phyloP scores from a whole-genome alignment of 2,797 vertebrate species.

The Anableps anableps region DNA sequence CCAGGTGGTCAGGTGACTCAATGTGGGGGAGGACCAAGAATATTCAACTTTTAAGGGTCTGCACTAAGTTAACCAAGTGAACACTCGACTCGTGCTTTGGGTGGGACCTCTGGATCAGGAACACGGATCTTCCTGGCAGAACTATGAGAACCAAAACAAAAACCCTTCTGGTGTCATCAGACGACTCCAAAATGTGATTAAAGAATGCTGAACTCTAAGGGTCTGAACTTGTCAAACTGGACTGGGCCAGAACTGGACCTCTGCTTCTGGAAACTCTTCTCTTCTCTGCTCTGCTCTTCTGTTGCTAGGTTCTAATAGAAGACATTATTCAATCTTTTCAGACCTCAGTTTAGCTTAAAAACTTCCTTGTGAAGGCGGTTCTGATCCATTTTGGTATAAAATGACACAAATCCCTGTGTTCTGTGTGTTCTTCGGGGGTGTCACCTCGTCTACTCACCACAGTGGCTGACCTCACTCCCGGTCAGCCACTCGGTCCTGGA shows the following conservation, averaged over 20 bases:
- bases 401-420: not conserved
- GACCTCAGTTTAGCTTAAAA: not conserved
- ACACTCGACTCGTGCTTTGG: not conserved
- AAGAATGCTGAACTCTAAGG: not conserved
- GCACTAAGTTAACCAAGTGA: not conserved
- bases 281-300: not conserved
- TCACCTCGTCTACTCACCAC: not conserved
- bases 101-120: not conserved
- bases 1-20: not conserved
- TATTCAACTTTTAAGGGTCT: not conserved
- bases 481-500: not conserved
- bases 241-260: not conserved
- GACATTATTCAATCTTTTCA: not conserved
- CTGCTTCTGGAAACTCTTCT: not conserved
- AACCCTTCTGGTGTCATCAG: not conserved
- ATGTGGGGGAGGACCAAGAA: not conserved
- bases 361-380: not conserved
- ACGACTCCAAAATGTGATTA: not conserved
- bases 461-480: not conserved
- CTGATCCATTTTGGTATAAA: not conserved
- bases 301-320: not conserved
- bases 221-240: not conserved
- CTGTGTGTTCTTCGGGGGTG: not conserved
- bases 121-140: too few species aligned
- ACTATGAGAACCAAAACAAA: not conserved